phyloP scores from a whole-genome alignment of 2,888 invertebrate species.

The Laothoe populi region DNA sequence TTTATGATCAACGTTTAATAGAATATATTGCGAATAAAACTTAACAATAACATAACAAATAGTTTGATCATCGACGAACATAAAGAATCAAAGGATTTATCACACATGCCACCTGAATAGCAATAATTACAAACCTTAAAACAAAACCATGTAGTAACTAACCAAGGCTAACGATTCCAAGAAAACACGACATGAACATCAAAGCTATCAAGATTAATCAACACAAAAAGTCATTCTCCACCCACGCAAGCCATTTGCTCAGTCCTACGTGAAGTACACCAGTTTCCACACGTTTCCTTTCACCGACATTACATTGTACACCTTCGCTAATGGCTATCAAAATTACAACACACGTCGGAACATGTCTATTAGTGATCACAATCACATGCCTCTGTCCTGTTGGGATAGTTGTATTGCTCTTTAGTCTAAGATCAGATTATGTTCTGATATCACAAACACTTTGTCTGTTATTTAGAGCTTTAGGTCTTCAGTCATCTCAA shows the following conservation, averaged over 20 bases:
- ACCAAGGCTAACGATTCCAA: neutral
- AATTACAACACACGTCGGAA: slow-evolving; percentile 26
- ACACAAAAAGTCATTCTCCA: neutral
- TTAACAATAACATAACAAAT: too few relatives aligned
- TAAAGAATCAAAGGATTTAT: too few relatives aligned
- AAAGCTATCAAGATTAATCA: slow-evolving; percentile 5
- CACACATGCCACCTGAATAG: too few relatives aligned
- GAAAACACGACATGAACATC: neutral
- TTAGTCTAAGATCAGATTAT: too few relatives aligned
- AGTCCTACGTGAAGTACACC: slow-evolving; percentile 9
- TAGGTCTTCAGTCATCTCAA: too few relatives aligned
- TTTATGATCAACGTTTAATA: too few relatives aligned
- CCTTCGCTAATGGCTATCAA: slow-evolving; percentile 30
- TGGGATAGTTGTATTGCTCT: neutral
- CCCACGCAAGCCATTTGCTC: neutral
- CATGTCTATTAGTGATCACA: neutral
- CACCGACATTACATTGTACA: slow-evolving; percentile 21
- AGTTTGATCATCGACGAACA: too few relatives aligned
- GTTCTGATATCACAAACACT: too few relatives aligned
- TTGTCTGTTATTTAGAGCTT: neutral
- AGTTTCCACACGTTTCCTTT: slow-evolving; percentile 24
- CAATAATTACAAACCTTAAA: neutral
- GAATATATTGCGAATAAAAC: too few relatives aligned
- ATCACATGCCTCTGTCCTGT: neutral
- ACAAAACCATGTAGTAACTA: neutral